Percentiles rank a stretch among this genome's conserved stretches.
These are phyloP conservation scores for Microcebus lehilahytsara DNA, from an alignment of 2,113 vertebrate species.

Conservation along the genomic window DNA sequence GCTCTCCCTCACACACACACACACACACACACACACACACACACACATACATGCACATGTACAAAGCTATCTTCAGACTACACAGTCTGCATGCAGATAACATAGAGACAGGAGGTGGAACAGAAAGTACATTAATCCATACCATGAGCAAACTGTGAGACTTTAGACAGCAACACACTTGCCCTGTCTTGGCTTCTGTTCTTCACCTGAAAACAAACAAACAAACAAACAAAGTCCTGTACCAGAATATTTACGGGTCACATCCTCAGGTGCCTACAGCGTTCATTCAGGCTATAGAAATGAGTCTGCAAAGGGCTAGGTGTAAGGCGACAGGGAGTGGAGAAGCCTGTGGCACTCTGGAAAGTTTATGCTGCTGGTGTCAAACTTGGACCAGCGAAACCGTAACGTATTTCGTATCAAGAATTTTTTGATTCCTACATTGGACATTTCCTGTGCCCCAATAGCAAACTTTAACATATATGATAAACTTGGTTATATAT, in stretches of 20 bases:
- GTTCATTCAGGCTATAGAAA: background rate
- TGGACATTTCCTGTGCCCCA: too few species aligned
- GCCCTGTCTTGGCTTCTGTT: background rate
- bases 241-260: background rate
- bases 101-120: accelerated
- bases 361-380: background rate
- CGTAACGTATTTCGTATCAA: background rate
- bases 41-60: accelerated
- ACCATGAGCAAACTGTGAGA: accelerated
- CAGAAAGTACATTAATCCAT: background rate
- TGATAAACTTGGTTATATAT: background rate
- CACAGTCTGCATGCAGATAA: accelerated
- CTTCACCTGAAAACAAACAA: background rate
- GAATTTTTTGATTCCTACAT: background rate
- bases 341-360: accelerated
- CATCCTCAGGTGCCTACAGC: background rate
- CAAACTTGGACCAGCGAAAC: too few species aligned
- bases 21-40: accelerated
- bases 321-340: accelerated
- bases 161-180: background rate
- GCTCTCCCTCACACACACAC: background rate
- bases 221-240: too few species aligned
- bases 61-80: accelerated
- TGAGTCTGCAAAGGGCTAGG: accelerated
- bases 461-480: background rate